Conservation (phyloP, 2,797 vertebrate species). For the Petrocephalus sullivani region DNA sequence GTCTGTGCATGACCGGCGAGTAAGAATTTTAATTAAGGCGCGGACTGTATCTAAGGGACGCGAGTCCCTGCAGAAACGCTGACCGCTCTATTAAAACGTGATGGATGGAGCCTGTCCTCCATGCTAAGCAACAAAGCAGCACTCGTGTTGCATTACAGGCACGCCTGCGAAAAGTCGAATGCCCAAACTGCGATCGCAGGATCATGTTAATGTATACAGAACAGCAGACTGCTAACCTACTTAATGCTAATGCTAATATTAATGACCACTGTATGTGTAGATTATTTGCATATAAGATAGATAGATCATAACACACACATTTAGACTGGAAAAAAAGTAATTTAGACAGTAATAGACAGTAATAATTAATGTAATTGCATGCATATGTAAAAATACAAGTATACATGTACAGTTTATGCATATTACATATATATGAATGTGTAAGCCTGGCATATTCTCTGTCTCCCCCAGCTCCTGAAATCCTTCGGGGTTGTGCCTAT, state of each 20-base stretch:
- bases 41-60: not conserved
- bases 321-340: not conserved
- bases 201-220: not conserved
- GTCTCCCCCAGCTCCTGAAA: conserved; percentile 70
- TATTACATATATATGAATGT: not conserved
- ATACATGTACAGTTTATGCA: not conserved
- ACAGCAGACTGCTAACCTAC: not conserved
- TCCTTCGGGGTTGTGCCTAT: conserved; percentile 75
- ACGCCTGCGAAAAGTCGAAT: not conserved
- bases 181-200: not conserved
- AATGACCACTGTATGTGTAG: not conserved
- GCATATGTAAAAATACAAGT: not conserved
- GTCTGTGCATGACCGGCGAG: not conserved
- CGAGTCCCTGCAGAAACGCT: not conserved
- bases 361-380: not conserved
- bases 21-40: not conserved
- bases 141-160: not conserved
- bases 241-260: not conserved
- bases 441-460: not conserved
- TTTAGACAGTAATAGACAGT: not conserved
- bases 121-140: not conserved
- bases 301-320: not conserved
- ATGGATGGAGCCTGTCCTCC: not conserved
- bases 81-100: not conserved
- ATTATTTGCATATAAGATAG: not conserved